phyloP scores from a whole-genome alignment of 2,113 vertebrate species.

The Brachyhypopomus gauderio region DNA sequence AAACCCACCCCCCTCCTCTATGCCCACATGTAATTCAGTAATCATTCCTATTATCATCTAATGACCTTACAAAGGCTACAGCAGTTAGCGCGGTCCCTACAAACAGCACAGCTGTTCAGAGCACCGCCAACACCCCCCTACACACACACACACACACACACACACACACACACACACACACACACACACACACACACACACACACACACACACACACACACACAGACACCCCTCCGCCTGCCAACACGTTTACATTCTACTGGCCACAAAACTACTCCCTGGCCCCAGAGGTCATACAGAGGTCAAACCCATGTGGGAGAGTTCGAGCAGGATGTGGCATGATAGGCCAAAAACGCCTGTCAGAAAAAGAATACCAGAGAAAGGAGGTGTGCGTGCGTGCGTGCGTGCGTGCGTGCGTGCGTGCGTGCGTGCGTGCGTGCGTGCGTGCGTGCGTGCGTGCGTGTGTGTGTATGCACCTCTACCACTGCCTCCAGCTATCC shows the following conservation, averaged over 20 bases:
- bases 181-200: no score
- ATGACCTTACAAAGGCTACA: conserved; percentile 90
- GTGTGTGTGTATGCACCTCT: neutral
- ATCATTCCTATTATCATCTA: conserved; percentile 99
- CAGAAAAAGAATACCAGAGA: neutral
- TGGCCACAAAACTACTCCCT: conserved; percentile 17
- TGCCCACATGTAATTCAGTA: conserved; percentile 98
- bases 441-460: no score
- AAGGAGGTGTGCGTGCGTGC: neutral
- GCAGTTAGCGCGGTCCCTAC: conserved; percentile 80
- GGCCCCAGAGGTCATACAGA: conserved; percentile 23
- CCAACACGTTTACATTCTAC: conserved; percentile 9
- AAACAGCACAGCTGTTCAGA: conserved; percentile 85
- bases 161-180: no score
- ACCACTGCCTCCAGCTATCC: conserved; percentile 14
- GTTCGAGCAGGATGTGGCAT: conserved; percentile 27
- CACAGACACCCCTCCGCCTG: neutral
- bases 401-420: conserved; percentile 24
- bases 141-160: no score
- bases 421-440: neutral
- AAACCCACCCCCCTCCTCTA: conserved; percentile 90
- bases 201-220: no score
- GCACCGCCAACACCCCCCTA: conserved; percentile 35
- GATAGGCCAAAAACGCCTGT: conserved; percentile 33
- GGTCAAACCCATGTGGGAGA: conserved; percentile 24